Evolutionary conservation across 1,140 invertebrate genomes (phyloP).

Genomic region (Bombus haemorrhoidalis): DNA sequence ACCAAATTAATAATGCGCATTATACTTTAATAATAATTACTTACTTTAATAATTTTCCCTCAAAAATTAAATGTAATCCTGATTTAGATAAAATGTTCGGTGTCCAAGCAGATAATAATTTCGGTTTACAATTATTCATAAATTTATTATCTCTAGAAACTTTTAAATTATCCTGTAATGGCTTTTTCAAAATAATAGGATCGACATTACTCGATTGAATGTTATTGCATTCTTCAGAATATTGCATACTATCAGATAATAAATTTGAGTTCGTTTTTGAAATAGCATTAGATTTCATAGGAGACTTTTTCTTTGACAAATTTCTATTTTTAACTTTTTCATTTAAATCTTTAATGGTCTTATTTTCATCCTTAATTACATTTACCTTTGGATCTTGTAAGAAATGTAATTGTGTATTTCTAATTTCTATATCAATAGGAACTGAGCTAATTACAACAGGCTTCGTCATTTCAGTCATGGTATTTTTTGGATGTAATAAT

Average conservation of each 20-base stretch:
- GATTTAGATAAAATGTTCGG: conserved; percentile 53
- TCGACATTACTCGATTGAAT: background rate
- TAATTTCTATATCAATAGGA: conserved; percentile 20
- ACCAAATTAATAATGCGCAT: background rate
- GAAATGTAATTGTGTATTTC: background rate
- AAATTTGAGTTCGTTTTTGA: background rate
- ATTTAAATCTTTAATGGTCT: background rate
- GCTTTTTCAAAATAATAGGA: background rate
- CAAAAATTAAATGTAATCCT: conserved; percentile 63
- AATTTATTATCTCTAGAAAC: background rate
- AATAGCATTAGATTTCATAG: background rate
- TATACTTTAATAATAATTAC: background rate
- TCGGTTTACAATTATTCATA: conserved; percentile 35
- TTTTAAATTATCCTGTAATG: background rate
- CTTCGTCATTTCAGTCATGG: background rate
- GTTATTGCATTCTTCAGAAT: background rate
- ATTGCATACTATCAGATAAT: background rate
- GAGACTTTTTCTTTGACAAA: background rate
- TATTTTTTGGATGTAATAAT: background rate
- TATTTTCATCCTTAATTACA: background rate
- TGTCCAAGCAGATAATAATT: conserved; percentile 62
- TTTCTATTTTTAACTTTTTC: background rate
- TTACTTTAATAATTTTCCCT: conserved; percentile 74
- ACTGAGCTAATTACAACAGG: conserved; percentile 37
- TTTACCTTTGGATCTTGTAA: background rate